Evolutionary conservation across 2,113 vertebrate species (phyloP).

Genomic region (Stegostoma tigrinum): DNA sequence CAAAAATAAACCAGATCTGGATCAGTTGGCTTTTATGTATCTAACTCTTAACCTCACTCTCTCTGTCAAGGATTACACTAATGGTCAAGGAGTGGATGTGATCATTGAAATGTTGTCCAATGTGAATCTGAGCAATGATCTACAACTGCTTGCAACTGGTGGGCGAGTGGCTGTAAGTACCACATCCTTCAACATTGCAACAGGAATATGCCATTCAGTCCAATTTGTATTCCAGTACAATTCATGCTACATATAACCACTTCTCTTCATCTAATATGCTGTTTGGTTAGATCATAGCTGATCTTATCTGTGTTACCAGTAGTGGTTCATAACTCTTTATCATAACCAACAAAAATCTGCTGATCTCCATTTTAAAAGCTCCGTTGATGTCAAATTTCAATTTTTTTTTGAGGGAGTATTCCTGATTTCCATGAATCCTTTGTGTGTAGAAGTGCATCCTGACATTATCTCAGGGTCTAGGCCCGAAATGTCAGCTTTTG

Average conservation of each 20-base stretch:
- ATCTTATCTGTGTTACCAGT: neutral
- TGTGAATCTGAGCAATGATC: conserved; percentile 75
- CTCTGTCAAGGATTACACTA: conserved; percentile 58
- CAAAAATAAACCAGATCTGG: neutral
- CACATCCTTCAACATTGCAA: neutral
- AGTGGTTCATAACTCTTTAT: neutral
- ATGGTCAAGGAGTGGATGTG: conserved; percentile 63
- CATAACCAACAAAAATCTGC: neutral
- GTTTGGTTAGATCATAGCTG: neutral
- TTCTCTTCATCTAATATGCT: neutral
- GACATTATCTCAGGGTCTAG: neutral
- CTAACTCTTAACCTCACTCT: neutral
- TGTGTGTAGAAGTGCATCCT: neutral
- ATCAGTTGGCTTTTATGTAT: neutral
- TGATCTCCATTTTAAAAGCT: neutral
- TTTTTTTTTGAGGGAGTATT: neutral
- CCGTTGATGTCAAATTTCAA: neutral
- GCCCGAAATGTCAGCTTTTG: too few species aligned
- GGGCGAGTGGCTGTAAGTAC: conserved; percentile 74
- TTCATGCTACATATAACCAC: neutral
- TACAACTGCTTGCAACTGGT: conserved; percentile 62
- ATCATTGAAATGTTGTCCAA: conserved; percentile 92
- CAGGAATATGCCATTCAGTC: neutral
- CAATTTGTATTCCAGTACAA: neutral
- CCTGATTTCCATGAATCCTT: neutral